Percentiles rank a stretch among this genome's conserved stretches.
phyloP scores from a whole-genome alignment of 2,113 vertebrate genomes.

The Paralichthys olivaceus region DNA sequence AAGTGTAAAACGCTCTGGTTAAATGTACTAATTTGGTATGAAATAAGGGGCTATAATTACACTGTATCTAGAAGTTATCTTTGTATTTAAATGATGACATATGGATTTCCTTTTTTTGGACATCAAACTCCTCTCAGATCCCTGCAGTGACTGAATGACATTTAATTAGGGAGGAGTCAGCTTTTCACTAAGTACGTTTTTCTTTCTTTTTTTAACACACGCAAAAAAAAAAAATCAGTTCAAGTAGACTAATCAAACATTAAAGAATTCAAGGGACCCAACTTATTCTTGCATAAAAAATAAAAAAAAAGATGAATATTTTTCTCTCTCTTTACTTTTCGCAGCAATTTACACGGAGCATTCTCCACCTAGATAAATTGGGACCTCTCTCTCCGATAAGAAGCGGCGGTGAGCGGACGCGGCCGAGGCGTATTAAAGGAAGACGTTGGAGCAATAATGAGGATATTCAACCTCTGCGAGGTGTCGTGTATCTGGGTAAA shows the following conservation, averaged over 20 bases:
- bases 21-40: constrained; percentile 78
- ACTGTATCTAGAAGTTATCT: constrained; percentile 61
- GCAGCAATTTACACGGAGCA: constrained; percentile 73
- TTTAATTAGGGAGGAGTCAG: constrained; percentile 79
- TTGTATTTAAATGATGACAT: constrained; percentile 68
- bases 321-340: constrained; percentile 58
- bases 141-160: constrained; percentile 74
- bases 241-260: constrained; percentile 79
- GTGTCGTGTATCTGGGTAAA: constrained; percentile 80
- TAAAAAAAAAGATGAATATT: constrained; percentile 48
- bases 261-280: constrained; percentile 75
- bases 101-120: constrained; percentile 69
- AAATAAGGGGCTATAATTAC: constrained; percentile 75
- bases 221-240: constrained; percentile 59
- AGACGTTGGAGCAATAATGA: constrained; percentile 74
- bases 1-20: constrained; percentile 49
- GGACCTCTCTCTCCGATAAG: constrained; percentile 78
- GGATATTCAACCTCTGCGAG: constrained; percentile 73
- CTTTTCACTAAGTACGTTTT: constrained; percentile 53
- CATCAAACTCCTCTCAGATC: constrained; percentile 67
- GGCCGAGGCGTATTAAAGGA: constrained; percentile 73
- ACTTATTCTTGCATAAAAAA: constrained; percentile 60
- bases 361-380: constrained; percentile 73
- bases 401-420: constrained; percentile 54
- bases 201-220: neutral